These are phyloP conservation scores for Chrysina gloriosa DNA, from an alignment of 2,888 invertebrate genomes.

Conservation along the genomic window DNA sequence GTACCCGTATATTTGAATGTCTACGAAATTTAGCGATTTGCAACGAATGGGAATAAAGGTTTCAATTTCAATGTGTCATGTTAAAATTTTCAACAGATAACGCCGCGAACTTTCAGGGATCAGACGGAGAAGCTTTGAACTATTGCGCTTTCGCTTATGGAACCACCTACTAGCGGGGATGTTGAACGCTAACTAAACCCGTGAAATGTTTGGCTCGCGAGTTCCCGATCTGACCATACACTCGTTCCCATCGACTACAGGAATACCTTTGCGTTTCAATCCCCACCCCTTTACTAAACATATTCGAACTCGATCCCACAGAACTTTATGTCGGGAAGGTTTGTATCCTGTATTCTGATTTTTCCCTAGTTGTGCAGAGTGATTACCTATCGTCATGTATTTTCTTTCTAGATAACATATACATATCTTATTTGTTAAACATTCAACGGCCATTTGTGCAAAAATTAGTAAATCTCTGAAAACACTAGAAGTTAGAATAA, in stretches of 20 bases:
- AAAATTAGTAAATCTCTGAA: no score
- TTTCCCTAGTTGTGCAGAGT: no score
- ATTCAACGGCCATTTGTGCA: no score
- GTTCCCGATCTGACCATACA: background rate
- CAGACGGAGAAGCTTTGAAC: background rate
- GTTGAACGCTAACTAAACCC: slow-evolving; percentile 27
- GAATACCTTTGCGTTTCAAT: background rate
- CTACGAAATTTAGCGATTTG: no score
- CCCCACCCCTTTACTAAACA: background rate
- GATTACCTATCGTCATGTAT: no score
- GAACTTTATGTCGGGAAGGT: no score
- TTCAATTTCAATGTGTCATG: background rate
- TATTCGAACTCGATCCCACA: no score
- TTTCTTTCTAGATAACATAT: no score
- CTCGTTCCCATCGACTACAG: background rate
- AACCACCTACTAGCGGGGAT: background rate
- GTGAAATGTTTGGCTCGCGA: slow-evolving; percentile 4
- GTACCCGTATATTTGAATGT: no score
- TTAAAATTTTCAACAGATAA: background rate
- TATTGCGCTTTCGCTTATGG: background rate
- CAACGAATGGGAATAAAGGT: background rate
- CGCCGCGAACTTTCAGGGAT: background rate
- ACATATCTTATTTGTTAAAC: no score
- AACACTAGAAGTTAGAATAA: no score
- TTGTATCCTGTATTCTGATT: no score